Base-by-base conservation (phyloP, 1,140 invertebrate genomes). In the Pseudomyrmex dendroicus region DNA sequence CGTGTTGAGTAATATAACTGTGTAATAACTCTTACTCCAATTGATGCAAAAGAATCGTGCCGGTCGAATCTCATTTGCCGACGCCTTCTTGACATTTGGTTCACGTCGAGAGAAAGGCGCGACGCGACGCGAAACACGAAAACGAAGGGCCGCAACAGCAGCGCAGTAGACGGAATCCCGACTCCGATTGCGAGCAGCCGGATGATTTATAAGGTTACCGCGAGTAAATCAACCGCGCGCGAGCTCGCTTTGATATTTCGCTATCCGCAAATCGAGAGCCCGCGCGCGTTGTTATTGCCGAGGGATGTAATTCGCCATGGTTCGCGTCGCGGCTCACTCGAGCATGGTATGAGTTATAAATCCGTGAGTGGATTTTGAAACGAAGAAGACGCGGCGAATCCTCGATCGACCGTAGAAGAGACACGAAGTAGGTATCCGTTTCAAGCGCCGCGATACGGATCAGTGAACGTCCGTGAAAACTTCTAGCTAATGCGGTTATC, bases 171-270 rank as follows among this genome's bases (percentile, higher is more conserved):
- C 50, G 35, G 35, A 35, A 35, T 35, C 35, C 35, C 35, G 54
- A 64, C 67, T 62, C 54, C 66, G 83, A 85, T 84, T 73, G 72
- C 84, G 72, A 84, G 63, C 56, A 74, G 72, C 13, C 25, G 62
- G 0, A 83, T 85, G 82, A 84, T 85, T 77, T 77, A 70, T 85
- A 76, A 85, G 84, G 70, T 85, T 84, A 83, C 66, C 52, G 63
- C 22, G 61, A 61, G 76, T 85, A 76, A 85, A 83, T 83, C 68
- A 72, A 74, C 62, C 64, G 64, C 61, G 76, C 67, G 35, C 74
- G 15, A 35, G 73, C 44, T 46, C 74, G 61, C 80, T 82, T 52
- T 88, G 84, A 88, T 86, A 86, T 88, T 86, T 86, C 73, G 82
- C 84, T 59, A 70, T 64, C 56, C 76, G 64, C 54, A 70, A 78